Conservation (phyloP, 2,113 vertebrate species). For the Perca fluviatilis region DNA sequence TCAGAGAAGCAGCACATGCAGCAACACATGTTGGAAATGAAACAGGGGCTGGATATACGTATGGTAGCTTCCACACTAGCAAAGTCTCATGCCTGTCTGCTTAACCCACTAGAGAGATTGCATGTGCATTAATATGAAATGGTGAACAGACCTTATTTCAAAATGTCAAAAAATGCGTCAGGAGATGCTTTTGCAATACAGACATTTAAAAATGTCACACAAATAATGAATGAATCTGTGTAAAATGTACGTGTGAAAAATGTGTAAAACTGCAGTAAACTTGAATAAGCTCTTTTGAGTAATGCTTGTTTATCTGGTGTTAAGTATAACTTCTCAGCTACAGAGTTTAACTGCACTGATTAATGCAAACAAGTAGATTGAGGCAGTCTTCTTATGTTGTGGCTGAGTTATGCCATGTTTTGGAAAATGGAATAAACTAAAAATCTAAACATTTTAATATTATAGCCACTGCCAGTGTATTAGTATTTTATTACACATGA, state of each 20-base stretch:
- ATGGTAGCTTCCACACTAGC: background rate
- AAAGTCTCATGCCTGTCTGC: background rate
- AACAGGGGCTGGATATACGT: background rate
- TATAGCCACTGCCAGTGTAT: background rate
- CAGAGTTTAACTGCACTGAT: no score
- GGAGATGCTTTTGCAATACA: background rate
- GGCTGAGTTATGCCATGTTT: background rate
- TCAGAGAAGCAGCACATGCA: no score
- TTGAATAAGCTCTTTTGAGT: background rate
- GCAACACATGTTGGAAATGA: background rate
- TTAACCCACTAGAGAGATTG: background rate
- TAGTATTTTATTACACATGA: background rate
- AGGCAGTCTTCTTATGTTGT: background rate
- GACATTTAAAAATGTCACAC: background rate
- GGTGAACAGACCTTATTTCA: background rate
- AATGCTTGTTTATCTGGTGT: background rate
- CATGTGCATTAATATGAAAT: constrained; percentile 14
- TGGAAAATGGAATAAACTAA: background rate
- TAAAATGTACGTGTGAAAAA: background rate
- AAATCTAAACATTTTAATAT: background rate
- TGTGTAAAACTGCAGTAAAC: no score
- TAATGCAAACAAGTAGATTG: no score
- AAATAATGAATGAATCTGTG: background rate
- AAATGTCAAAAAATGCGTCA: constrained; percentile 14
- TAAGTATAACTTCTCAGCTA: no score